phyloP scores from a whole-genome alignment of 2,113 vertebrate genomes.

The Neogobius melanostomus region DNA sequence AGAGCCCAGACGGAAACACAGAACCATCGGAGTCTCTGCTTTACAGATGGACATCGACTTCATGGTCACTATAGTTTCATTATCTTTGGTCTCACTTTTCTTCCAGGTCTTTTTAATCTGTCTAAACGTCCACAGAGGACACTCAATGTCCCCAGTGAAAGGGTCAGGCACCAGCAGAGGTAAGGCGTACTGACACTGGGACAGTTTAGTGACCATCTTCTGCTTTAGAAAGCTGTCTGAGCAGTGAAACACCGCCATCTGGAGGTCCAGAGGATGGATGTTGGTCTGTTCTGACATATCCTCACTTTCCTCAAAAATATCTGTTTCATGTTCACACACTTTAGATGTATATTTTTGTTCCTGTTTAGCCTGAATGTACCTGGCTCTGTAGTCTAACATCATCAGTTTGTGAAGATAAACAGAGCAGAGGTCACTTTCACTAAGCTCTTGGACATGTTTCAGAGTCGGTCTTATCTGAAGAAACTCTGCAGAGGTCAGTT shows the following conservation, averaged over 20 bases:
- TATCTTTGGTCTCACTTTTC: conserved; percentile 16
- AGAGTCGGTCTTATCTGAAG: neutral
- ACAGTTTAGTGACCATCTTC: conserved; percentile 73
- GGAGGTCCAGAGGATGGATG: conserved; percentile 76
- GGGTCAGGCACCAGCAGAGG: conserved; percentile 75
- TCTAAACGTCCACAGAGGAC: conserved; percentile 74
- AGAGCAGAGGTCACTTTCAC: neutral
- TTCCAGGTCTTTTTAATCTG: conserved; percentile 76
- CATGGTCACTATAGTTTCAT: too few species aligned
- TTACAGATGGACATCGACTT: conserved; percentile 48
- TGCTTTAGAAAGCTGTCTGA: conserved; percentile 75
- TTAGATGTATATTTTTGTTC: neutral
- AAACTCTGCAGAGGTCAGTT: neutral
- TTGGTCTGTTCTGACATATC: neutral
- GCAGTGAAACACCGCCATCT: conserved; percentile 78
- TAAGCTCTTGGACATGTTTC: neutral
- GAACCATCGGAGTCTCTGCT: conserved; percentile 66
- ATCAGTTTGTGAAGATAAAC: neutral
- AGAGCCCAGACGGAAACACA: conserved; percentile 75
- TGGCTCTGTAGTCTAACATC: neutral
- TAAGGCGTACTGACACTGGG: conserved; percentile 78
- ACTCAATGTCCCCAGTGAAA: conserved; percentile 51
- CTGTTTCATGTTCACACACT: neutral
- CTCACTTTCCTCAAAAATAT: too few species aligned
- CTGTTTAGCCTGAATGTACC: neutral